Evolutionary conservation across 2,797 vertebrate species (phyloP), one percentile per base, ranked within the genome.

Genomic region (Lerista edwardsae): DNA sequence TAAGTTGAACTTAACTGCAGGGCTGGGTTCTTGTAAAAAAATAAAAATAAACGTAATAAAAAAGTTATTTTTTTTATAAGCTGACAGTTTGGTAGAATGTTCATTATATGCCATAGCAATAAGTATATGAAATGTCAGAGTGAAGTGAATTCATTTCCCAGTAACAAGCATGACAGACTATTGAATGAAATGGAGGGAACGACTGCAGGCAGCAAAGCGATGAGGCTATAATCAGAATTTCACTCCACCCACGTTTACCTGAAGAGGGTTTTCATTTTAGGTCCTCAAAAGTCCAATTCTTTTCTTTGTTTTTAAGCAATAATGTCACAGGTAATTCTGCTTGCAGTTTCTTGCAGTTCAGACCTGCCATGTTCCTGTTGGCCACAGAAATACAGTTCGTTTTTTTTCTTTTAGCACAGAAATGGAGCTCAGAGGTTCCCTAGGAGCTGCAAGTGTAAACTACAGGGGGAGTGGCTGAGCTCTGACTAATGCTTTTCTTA

Each of bases 111-210:
- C 89, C 85, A 72, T 88, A 90, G 88, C 89, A 87, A 89, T 91
- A 91, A 94, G 91, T 86, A 76, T 93, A 93, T 91, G 92, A 94
- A 93, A 93, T 94, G 93, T 91, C 94, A 94, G 91, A 84, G 90
- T 91, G 92, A 93, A 92, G 90, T 87, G 90, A 94, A 94, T 93
- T 95, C 89, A 94, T 95, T 94, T 95, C 93, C 67, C 85, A 84
- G 88, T 95, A 95, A 93, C 92, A 92, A 93, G 94, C 92, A 39
- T 93, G 92, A 93, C 92, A 93, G 85, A 86, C 83, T 85, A 75
- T 84, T 86, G 93, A 93, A 92, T 80, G 29, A 86, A 89, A 91
- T 0, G 17, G 75, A 84, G 85, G 86, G 86, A 80, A 88, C 91
- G 89, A 91, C 87, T 91, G 92, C 87, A 91, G 90, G 89, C 80